Percentiles rank a stretch among this genome's conserved stretches.
Conservation (phyloP, 2,113 vertebrate genomes). For the Prunella fulvescens region DNA sequence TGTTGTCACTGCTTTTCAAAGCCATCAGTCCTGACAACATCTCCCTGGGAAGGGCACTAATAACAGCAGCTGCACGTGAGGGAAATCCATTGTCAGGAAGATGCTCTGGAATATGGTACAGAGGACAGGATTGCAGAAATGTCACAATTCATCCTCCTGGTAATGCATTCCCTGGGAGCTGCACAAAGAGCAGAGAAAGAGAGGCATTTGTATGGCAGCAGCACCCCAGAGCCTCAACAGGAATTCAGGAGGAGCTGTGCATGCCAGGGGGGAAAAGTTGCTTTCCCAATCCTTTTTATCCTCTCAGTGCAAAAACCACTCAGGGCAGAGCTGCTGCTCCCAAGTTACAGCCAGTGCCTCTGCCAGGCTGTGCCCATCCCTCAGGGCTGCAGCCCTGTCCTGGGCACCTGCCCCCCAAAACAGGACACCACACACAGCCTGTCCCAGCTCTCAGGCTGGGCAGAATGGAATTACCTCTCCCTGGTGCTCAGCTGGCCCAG, state of each 20-base stretch:
- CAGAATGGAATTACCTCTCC: not conserved
- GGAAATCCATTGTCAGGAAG: constrained; percentile 18
- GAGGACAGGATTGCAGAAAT: not conserved
- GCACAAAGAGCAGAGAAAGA: not conserved
- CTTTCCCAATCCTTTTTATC: not conserved
- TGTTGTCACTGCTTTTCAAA: constrained; percentile 17
- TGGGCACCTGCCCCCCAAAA: not conserved
- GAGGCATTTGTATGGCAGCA: constrained; percentile 9
- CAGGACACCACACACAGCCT: not conserved
- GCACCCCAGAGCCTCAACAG: not conserved
- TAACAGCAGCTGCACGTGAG: not conserved
- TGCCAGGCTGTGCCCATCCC: not conserved
- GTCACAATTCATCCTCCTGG: constrained; percentile 20
- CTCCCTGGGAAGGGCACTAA: not conserved
- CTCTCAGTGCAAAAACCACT: not conserved
- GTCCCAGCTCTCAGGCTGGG: not conserved
- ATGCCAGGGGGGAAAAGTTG: not conserved
- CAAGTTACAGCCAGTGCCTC: not conserved
- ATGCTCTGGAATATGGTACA: not conserved
- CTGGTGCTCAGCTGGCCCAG: accelerated
- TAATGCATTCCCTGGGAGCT: constrained; percentile 12
- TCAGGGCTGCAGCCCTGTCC: not conserved
- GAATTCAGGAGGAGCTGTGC: not conserved
- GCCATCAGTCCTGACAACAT: not conserved
- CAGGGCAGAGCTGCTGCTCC: not conserved